phyloP scores from a whole-genome alignment of 2,888 invertebrate species.

The Trilocha varians region DNA sequence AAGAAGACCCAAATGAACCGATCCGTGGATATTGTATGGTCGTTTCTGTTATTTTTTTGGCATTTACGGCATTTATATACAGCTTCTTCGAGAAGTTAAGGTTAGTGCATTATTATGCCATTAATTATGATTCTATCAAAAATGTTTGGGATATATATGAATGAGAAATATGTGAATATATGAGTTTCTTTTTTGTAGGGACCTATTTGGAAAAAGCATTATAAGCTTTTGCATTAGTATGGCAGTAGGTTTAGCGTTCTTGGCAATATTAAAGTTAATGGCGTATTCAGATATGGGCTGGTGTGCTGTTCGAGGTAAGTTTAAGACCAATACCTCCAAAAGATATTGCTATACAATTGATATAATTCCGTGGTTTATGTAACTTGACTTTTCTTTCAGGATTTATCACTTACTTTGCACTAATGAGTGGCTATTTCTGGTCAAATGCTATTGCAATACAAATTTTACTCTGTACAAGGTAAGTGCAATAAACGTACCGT shows the following conservation, averaged over 20 bases:
- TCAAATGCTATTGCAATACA: constrained; percentile 79
- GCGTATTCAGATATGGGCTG: constrained; percentile 35
- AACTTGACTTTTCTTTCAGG: constrained; percentile 41
- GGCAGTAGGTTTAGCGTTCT: constrained; percentile 35
- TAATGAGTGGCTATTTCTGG: constrained; percentile 79
- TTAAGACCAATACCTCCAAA: not conserved
- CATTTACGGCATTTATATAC: constrained; percentile 41
- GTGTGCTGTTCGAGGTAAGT: constrained; percentile 48
- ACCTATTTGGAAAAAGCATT: constrained; percentile 55
- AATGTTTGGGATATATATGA: no score
- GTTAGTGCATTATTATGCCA: constrained; percentile 15
- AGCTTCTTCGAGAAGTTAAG: constrained; percentile 40
- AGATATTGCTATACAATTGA: not conserved
- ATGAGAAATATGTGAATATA: no score
- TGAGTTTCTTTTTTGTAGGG: constrained; percentile 33
- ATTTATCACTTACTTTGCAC: constrained; percentile 70
- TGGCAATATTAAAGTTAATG: constrained; percentile 39
- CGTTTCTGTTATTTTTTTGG: constrained; percentile 41
- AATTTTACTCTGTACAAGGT: constrained; percentile 76
- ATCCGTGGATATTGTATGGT: constrained; percentile 43
- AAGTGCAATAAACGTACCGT: constrained; percentile 24
- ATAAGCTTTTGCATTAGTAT: constrained; percentile 46
- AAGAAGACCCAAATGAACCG: constrained; percentile 25
- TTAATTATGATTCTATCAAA: not conserved
- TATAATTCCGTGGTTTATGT: not conserved